Evolutionary conservation across 1,140 invertebrate genomes (phyloP).

Genomic region (Micrasema minimum): DNA sequence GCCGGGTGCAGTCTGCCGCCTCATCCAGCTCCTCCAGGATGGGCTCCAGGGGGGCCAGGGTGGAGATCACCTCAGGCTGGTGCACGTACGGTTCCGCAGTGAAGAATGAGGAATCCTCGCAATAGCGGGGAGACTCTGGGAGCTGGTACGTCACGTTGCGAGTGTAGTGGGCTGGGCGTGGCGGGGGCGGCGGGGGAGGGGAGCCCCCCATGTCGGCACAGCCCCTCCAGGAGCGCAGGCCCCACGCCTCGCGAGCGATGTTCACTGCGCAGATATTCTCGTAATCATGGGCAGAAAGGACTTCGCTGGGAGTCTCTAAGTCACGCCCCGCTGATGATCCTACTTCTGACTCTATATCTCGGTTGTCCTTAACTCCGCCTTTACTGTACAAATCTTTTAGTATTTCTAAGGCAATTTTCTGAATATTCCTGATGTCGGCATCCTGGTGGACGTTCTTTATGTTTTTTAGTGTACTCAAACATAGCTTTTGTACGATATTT

Average conservation of each 20-base stretch:
- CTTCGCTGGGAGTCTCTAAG: conserved; percentile 69
- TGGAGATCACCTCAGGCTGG: conserved; percentile 67
- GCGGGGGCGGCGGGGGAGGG: conserved; percentile 61
- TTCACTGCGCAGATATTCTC: conserved; percentile 76
- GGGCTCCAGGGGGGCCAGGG: conserved; percentile 62
- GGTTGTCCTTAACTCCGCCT: conserved; percentile 57
- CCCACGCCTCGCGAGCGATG: conserved; percentile 74
- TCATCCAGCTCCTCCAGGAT: conserved; percentile 72
- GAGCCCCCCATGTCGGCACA: conserved; percentile 75
- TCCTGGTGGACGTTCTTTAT: conserved; percentile 67
- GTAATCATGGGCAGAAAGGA: conserved; percentile 74
- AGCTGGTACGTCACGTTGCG: conserved; percentile 67
- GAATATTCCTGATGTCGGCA: conserved; percentile 66
- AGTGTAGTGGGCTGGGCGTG: conserved; percentile 64
- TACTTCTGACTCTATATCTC: conserved; percentile 49
- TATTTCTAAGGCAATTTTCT: conserved; percentile 66
- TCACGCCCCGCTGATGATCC: conserved; percentile 56
- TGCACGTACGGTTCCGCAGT: conserved; percentile 69
- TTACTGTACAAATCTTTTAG: conserved; percentile 66
- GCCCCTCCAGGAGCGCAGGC: conserved; percentile 74
- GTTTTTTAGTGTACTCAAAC: conserved; percentile 65
- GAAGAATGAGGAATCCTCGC: conserved; percentile 63
- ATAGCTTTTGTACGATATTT: conserved; percentile 67
- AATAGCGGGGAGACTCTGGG: conserved; percentile 50
- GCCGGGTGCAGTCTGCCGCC: conserved; percentile 59